Evolutionary conservation across 2,888 invertebrate genomes (phyloP), one percentile per base, ranked within the genome.

Genomic region (Isotomurus palustris): DNA sequence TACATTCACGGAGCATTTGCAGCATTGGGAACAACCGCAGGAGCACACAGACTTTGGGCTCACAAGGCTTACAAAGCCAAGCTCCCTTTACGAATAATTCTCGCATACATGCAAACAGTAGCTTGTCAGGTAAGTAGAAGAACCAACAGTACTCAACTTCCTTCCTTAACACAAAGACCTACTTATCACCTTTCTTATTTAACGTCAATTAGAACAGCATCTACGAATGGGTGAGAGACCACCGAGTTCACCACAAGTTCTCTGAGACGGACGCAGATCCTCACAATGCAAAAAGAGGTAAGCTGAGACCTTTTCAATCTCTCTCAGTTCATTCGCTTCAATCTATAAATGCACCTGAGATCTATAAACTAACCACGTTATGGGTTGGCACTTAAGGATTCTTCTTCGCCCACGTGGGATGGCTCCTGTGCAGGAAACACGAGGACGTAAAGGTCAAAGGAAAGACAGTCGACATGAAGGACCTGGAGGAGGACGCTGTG

Each of bases 121-220:
- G 94, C 96, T 47, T 91, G 92, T 78, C 94, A 93, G 82, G 88
- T 88, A n/a, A n/a, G n/a, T n/a, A n/a, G n/a, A n/a, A n/a, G n/a
- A n/a, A n/a, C 94, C 92, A 82, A n/a, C n/a, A n/a, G n/a, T n/a
- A n/a, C n/a, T n/a, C n/a, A n/a, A n/a, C n/a, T n/a, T n/a, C n/a
- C n/a, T n/a, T n/a, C n/a, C n/a, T n/a, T n/a, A n/a, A n/a, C n/a
- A n/a, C n/a, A n/a, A n/a, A n/a, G n/a, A n/a, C n/a, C n/a, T n/a
- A n/a, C n/a, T n/a, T n/a, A n/a, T n/a, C n/a, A n/a, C n/a, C n/a
- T n/a, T n/a, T n/a, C n/a, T n/a, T n/a, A n/a, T n/a, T n/a, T n/a
- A n/a, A n/a, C n/a, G n/a, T n/a, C n/a, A 55, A 58, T 40, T 50
- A 75, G 74, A 77, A 77, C 59, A 74, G 74, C 67, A 73, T 77